These are phyloP conservation scores for Porites cylindrica DNA, from an alignment of 92 coral and sea anemone genomes.

Conservation along the genomic window DNA sequence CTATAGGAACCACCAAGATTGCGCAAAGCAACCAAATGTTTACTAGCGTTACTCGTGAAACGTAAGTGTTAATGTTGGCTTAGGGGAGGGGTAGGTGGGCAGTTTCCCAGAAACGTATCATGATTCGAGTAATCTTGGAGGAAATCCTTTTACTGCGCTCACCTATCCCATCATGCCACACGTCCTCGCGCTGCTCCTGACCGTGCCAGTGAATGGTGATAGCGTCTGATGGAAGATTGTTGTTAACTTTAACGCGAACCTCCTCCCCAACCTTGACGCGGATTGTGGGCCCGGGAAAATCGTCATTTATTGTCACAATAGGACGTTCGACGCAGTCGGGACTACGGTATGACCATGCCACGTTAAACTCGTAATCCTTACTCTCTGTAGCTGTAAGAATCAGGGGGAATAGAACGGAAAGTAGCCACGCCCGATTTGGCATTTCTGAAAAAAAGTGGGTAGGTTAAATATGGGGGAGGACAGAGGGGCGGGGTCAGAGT, in stretches of 20 bases:
- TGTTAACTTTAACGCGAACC: neutral
- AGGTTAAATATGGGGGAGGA: neutral
- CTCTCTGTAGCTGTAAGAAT: neutral
- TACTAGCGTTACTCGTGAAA: too few relatives aligned
- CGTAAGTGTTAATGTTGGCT: too few relatives aligned
- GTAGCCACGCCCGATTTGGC: neutral
- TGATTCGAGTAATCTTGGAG: neutral
- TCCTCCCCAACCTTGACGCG: slow-evolving; percentile 55
- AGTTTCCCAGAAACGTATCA: neutral
- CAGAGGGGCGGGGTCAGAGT: neutral
- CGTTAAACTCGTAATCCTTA: slow-evolving; percentile 39
- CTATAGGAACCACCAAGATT: too few relatives aligned
- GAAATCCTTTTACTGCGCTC: neutral
- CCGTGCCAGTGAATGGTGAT: slow-evolving; percentile 60
- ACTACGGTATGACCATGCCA: slow-evolving; percentile 30
- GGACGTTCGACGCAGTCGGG: slow-evolving; percentile 58
- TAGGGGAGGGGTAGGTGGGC: neutral
- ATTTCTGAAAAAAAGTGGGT: neutral
- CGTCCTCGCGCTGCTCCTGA: neutral
- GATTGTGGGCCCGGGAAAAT: slow-evolving; percentile 48
- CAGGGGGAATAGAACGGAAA: neutral
- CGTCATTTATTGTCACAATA: slow-evolving; percentile 33
- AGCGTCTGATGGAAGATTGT: slow-evolving; percentile 46
- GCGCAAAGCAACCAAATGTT: too few relatives aligned
- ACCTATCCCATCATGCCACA: neutral